A percentile compares a stretch with the other conserved stretches of the same genome.
Evolutionary conservation across 2,797 vertebrate genomes (phyloP).

Genomic region (Balearica regulorum): DNA sequence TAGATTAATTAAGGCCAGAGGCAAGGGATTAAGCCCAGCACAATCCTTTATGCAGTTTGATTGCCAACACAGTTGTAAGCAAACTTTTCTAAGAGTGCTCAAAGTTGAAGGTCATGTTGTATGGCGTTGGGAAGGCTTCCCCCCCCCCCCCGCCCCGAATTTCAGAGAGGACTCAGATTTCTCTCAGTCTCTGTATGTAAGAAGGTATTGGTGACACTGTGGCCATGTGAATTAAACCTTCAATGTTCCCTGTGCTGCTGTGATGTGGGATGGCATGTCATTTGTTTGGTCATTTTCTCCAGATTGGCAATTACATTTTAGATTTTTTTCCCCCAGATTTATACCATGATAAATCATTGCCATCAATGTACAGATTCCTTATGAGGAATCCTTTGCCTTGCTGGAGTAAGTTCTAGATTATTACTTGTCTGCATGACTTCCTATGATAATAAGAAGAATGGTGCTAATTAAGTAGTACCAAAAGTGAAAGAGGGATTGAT

Average conservation of each 20-base stretch:
- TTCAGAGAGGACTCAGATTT: neutral
- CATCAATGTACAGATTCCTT: neutral
- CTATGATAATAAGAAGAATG: neutral
- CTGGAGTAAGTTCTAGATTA: neutral
- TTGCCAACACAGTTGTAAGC: neutral
- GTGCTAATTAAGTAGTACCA: neutral
- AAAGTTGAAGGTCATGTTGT: neutral
- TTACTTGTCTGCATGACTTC: neutral
- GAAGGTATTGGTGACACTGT: neutral
- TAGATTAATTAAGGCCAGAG: slow-evolving; percentile 41
- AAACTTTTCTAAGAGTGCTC: neutral
- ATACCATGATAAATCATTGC: neutral
- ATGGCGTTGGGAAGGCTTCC: neutral
- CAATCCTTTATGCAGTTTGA: slow-evolving; percentile 5
- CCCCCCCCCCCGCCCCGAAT: no score
- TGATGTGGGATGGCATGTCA: neutral
- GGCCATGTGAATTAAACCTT: neutral
- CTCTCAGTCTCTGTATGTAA: neutral
- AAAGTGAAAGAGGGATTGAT: neutral
- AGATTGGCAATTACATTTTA: neutral
- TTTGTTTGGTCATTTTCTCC: neutral
- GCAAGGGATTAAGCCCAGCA: slow-evolving; percentile 12
- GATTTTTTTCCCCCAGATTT: neutral
- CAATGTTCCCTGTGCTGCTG: neutral
- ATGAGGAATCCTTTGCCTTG: neutral